These are phyloP conservation scores for Zygogramma bicolorata DNA, from an alignment of 2,888 invertebrate genomes.

Conservation along the genomic window DNA sequence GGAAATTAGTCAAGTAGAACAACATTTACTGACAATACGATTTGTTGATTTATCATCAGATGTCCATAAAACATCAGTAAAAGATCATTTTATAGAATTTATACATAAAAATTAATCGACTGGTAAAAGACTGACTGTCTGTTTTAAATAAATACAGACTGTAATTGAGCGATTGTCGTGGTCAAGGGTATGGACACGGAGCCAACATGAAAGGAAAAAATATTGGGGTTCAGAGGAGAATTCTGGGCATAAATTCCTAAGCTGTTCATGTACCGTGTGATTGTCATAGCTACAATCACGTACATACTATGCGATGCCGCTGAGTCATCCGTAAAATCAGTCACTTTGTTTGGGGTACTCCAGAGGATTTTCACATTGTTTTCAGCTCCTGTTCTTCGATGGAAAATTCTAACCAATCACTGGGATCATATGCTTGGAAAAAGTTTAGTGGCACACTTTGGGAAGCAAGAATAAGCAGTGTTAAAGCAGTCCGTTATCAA, in stretches of 20 bases:
- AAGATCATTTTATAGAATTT: slow-evolving; percentile 34
- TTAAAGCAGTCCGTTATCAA: slow-evolving; percentile 50
- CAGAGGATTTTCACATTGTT: slow-evolving; percentile 48
- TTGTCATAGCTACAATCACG: slow-evolving; percentile 34
- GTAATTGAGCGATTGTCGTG: slow-evolving; percentile 36
- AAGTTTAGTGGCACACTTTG: slow-evolving; percentile 53
- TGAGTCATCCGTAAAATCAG: slow-evolving; percentile 52
- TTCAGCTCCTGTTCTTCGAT: slow-evolving; percentile 50
- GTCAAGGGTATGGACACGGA: slow-evolving; percentile 45
- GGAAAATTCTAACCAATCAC: slow-evolving; percentile 54
- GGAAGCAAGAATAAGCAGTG: slow-evolving; percentile 49
- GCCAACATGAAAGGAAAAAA: slow-evolving; percentile 35
- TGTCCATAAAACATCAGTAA: slow-evolving; percentile 6
- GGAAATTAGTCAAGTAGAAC: slow-evolving; percentile 37
- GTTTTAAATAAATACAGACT: slow-evolving; percentile 22
- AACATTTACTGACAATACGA: slow-evolving; percentile 26
- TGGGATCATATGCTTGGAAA: slow-evolving; percentile 39
- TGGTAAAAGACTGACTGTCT: slow-evolving; percentile 23
- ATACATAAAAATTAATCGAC: slow-evolving; percentile 27
- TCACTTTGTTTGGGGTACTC: slow-evolving; percentile 57
- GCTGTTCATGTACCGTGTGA: slow-evolving; percentile 38
- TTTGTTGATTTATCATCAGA: slow-evolving; percentile 10
- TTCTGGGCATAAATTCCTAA: slow-evolving; percentile 12
- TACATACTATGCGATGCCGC: slow-evolving; percentile 40
- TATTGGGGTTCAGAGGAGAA: slow-evolving; percentile 4